These are phyloP conservation scores for Drosophila mayaguana DNA, from an alignment of 2,888 invertebrate genomes.

Conservation along the genomic window DNA sequence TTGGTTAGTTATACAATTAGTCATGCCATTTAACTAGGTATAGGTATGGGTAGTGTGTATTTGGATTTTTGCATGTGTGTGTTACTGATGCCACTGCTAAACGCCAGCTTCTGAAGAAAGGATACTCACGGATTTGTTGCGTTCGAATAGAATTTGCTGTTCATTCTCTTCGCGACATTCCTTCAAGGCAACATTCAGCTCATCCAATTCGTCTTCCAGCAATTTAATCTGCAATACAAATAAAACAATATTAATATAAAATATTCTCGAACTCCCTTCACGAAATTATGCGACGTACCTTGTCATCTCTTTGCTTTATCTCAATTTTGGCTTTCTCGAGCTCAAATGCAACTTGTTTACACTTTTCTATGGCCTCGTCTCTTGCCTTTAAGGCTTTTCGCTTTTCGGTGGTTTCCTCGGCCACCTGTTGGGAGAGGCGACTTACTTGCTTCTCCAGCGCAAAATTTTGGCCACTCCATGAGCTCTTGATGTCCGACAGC, in stretches of 20 bases:
- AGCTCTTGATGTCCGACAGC: conserved; percentile 94
- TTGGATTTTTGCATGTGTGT: conserved; percentile 7
- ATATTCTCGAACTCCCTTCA: background rate
- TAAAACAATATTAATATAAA: background rate
- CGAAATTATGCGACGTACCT: conserved; percentile 62
- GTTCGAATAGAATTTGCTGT: conserved; percentile 86
- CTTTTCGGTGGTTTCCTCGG: conserved; percentile 93
- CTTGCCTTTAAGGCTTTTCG: conserved; percentile 90
- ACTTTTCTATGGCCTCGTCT: conserved; percentile 88
- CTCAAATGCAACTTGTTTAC: conserved; percentile 85
- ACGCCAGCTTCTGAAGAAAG: conserved; percentile 66
- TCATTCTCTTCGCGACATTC: conserved; percentile 86
- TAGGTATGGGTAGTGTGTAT: background rate
- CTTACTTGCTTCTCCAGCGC: conserved; percentile 96
- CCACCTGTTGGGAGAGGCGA: conserved; percentile 92
- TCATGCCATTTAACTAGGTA: conserved; percentile 21
- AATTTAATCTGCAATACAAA: conserved; percentile 85
- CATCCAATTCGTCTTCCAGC: conserved; percentile 90
- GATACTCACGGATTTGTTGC: conserved; percentile 87
- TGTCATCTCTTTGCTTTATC: conserved; percentile 83
- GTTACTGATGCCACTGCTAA: conserved; percentile 72
- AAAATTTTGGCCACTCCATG: conserved; percentile 96
- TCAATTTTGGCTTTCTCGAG: conserved; percentile 80
- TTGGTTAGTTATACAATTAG: conserved; percentile 42
- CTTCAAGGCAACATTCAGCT: conserved; percentile 89